These are phyloP conservation scores for Equus quagga DNA, from an alignment of 2,113 vertebrate species.

Conservation along the genomic window DNA sequence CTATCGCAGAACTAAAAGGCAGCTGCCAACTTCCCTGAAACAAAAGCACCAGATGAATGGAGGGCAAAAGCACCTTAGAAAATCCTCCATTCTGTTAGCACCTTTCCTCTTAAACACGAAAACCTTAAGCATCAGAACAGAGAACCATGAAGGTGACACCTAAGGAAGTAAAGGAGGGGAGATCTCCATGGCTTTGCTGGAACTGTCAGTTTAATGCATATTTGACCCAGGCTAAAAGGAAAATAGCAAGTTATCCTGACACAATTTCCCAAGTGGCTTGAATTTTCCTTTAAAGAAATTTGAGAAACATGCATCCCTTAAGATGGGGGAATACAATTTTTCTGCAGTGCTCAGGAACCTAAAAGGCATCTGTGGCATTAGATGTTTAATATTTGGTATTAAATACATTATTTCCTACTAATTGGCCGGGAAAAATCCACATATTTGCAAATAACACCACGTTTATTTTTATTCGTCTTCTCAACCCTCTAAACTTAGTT, in stretches of 20 bases:
- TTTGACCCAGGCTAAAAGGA: conserved; percentile 67
- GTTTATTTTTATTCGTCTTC: conserved; percentile 69
- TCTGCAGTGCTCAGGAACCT: not conserved
- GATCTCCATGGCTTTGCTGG: conserved; percentile 57
- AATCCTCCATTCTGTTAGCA: conserved; percentile 22
- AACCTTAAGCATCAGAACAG: conserved; percentile 61
- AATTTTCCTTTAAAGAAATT: conserved; percentile 21
- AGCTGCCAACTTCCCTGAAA: conserved; percentile 47
- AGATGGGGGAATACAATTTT: not conserved
- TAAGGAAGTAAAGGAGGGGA: conserved; percentile 62
- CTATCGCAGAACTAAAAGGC: conserved; percentile 60
- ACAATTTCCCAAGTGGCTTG: conserved; percentile 18
- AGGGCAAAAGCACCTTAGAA: not conserved
- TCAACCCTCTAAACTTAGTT: conserved; percentile 5
- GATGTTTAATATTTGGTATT: not conserved
- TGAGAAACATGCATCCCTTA: not conserved
- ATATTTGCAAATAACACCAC: conserved; percentile 41
- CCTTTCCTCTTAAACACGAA: conserved; percentile 55
- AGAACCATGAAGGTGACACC: conserved; percentile 81
- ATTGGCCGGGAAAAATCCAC: not conserved
- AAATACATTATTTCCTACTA: not conserved
- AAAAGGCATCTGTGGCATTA: not conserved
- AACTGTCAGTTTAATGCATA: conserved; percentile 66
- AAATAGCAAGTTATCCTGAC: conserved; percentile 51
- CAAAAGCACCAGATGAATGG: not conserved